Percentiles rank a stretch among this genome's conserved stretches.
Evolutionary conservation across 2,888 invertebrate genomes (phyloP).

Genomic region (Epiblema foenella): DNA sequence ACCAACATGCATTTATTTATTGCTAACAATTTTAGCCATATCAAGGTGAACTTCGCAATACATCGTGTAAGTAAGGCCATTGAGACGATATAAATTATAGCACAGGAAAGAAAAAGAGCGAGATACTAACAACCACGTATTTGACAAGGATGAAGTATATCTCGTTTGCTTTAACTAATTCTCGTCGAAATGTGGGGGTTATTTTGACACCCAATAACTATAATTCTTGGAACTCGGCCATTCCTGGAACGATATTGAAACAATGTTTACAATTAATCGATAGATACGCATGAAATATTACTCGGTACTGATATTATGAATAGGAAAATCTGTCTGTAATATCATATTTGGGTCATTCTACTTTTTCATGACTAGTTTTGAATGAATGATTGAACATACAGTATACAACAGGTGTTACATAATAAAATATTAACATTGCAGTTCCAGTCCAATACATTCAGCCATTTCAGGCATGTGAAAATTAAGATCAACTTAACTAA

Average conservation of each 20-base stretch:
- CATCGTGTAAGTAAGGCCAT: not conserved
- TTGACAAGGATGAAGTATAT: no score
- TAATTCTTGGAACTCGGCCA: conserved; percentile 47
- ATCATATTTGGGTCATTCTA: no score
- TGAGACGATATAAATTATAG: no score
- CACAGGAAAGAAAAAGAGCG: no score
- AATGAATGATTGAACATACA: no score
- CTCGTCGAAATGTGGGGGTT: conserved; percentile 48
- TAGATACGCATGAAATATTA: conserved; percentile 45
- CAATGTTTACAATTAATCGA: conserved; percentile 59
- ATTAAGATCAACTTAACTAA: no score
- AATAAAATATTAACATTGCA: no score
- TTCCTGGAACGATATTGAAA: conserved; percentile 51
- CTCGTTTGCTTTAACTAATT: conserved; percentile 10
- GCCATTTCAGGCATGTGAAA: no score
- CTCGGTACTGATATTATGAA: not conserved
- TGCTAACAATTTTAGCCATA: not conserved
- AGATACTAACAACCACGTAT: no score
- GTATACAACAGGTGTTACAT: no score
- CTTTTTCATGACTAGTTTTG: no score
- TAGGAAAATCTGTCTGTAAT: not conserved
- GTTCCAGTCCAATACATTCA: no score
- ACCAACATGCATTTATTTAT: conserved; percentile 20
- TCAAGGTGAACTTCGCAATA: conserved; percentile 28
- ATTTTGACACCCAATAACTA: conserved; percentile 53